A percentile compares a stretch with the other conserved stretches of the same genome.
These are phyloP conservation scores for Manacus vitellinus DNA, from an alignment of 2,113 vertebrate genomes.

Conservation along the genomic window DNA sequence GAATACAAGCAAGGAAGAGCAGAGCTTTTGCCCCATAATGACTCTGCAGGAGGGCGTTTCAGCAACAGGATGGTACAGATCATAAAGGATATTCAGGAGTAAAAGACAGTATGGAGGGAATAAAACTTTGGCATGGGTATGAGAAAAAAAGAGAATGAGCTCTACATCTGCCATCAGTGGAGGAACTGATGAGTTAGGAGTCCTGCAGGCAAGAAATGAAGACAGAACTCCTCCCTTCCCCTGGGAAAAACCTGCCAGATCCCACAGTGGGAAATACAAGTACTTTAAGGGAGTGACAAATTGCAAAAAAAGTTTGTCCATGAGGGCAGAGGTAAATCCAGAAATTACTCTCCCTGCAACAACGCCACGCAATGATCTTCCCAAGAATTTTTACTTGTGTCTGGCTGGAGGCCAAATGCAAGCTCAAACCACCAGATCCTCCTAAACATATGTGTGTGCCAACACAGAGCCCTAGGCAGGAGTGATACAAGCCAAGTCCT, in stretches of 20 bases:
- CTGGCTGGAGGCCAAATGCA: conserved; percentile 34
- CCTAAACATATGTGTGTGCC: background rate
- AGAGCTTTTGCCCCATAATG: fast-evolving
- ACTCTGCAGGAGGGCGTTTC: background rate
- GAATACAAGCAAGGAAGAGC: background rate
- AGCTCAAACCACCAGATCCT: conserved; percentile 23
- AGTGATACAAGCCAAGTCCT: conserved; percentile 1
- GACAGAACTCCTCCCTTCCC: background rate
- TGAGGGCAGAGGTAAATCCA: background rate
- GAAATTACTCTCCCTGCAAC: background rate
- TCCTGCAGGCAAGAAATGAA: background rate
- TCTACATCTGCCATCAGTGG: background rate
- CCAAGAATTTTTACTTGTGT: background rate
- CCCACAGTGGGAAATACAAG: background rate
- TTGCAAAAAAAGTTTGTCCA: background rate
- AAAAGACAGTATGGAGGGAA: background rate
- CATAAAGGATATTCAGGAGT: background rate
- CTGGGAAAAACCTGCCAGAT: background rate
- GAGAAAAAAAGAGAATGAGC: background rate
- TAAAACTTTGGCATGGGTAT: background rate
- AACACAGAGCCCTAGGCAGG: conserved; percentile 42
- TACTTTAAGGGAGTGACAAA: background rate
- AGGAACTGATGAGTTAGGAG: background rate
- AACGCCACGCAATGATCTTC: background rate
- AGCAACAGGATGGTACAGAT: background rate